phyloP scores from a whole-genome alignment of 2,888 invertebrate genomes.

The Ethmia dodecea region DNA sequence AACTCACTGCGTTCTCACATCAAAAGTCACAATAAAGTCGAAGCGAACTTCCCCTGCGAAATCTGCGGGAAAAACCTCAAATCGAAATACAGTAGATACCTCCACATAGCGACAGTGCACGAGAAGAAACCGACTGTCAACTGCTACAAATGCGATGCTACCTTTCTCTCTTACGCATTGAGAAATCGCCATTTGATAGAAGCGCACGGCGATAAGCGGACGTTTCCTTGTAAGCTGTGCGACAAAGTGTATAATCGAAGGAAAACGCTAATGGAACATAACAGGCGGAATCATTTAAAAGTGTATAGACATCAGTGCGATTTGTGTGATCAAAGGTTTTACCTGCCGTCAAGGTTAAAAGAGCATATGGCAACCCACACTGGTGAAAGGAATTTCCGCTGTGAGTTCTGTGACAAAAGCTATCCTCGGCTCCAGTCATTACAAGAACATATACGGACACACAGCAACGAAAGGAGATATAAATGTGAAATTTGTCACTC shows the following conservation, averaged over 20 bases:
- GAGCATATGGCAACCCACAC: constrained; percentile 75
- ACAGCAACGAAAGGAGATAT: constrained; percentile 69
- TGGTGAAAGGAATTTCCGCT: constrained; percentile 66
- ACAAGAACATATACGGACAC: constrained; percentile 76
- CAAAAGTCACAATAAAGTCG: constrained; percentile 59
- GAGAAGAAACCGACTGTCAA: constrained; percentile 60
- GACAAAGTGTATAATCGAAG: constrained; percentile 59
- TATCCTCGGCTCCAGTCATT: constrained; percentile 76
- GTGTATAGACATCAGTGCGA: constrained; percentile 60
- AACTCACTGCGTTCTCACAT: constrained; percentile 63
- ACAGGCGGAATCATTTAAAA: constrained; percentile 52
- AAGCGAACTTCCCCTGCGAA: constrained; percentile 65
- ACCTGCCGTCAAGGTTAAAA: constrained; percentile 56
- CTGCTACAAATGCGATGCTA: constrained; percentile 60
- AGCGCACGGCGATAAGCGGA: constrained; percentile 55
- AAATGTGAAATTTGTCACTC: constrained; percentile 72
- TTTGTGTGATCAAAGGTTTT: constrained; percentile 61
- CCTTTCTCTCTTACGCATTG: constrained; percentile 52
- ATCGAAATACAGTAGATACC: constrained; percentile 52
- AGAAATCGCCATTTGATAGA: constrained; percentile 58
- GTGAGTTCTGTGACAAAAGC: constrained; percentile 76
- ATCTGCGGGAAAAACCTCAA: constrained; percentile 64
- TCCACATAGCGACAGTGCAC: constrained; percentile 58
- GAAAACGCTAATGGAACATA: constrained; percentile 59
- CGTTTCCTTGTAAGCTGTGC: constrained; percentile 56